These are phyloP conservation scores for Agriopis aurantiaria DNA, from an alignment of 2,888 invertebrate genomes.

Conservation along the genomic window DNA sequence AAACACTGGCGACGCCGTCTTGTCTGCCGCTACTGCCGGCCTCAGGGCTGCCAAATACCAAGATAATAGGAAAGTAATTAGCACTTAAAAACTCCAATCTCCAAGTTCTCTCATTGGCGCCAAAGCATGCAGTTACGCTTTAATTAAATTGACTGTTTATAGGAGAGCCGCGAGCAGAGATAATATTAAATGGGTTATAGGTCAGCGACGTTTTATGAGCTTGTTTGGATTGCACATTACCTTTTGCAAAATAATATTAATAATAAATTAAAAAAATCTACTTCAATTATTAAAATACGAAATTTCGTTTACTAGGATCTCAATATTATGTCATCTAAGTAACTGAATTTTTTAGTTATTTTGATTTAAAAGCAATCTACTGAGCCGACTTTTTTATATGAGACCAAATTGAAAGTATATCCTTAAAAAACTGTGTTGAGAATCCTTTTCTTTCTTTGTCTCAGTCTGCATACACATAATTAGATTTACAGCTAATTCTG, in stretches of 20 bases:
- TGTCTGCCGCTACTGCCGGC: conserved; percentile 52
- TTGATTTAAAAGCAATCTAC: no score
- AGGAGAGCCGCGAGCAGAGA: conserved; percentile 10
- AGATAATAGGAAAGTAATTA: conserved; percentile 43
- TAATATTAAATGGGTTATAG: conserved; percentile 30
- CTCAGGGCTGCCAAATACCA: conserved; percentile 50
- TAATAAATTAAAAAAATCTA: no score
- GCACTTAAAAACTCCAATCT: conserved; percentile 43
- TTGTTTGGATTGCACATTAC: conserved; percentile 10
- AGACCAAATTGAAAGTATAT: no score
- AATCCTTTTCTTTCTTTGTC: no score
- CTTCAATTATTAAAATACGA: no score
- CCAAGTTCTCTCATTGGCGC: conserved; percentile 30
- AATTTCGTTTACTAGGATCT: no score
- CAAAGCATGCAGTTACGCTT: conserved; percentile 36
- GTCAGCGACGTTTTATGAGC: conserved; percentile 14
- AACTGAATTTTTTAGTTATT: no score
- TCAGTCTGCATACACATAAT: neutral
- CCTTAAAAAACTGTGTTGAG: no score
- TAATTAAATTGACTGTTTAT: conserved; percentile 39
- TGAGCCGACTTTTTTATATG: no score
- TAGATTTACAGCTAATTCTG: neutral
- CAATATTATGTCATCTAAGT: no score
- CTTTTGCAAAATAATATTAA: neutral
- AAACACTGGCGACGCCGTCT: conserved; percentile 62